These are phyloP conservation scores for Pachycephala philippinensis DNA, from an alignment of 2,113 vertebrate genomes.

Conservation along the genomic window DNA sequence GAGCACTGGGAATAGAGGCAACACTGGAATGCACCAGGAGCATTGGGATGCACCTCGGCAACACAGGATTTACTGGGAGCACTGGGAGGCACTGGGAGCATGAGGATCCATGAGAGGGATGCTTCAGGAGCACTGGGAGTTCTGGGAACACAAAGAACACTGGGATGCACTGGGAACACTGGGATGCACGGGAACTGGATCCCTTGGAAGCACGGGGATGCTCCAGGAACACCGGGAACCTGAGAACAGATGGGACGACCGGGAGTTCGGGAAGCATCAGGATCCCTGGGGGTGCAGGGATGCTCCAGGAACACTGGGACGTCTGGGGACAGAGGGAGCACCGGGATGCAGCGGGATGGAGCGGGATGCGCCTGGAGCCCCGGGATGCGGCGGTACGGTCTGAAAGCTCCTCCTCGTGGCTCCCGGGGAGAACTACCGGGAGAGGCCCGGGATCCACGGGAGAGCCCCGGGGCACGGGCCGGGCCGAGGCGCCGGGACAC, in stretches of 20 bases:
- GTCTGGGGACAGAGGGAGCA: neutral
- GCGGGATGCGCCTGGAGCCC: neutral
- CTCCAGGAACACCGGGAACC: neutral
- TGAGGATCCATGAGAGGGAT: neutral
- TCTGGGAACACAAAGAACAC: neutral
- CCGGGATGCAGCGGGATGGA: neutral
- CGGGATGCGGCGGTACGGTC: neutral
- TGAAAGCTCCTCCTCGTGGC: constrained; percentile 61
- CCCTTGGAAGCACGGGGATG: neutral
- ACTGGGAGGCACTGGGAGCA: neutral
- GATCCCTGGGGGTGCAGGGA: too few species aligned
- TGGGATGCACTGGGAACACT: neutral
- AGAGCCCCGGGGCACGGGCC: neutral
- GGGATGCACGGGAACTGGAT: neutral
- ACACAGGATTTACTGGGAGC: neutral
- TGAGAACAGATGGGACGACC: neutral
- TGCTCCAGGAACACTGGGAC: neutral
- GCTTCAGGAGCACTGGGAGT: too few species aligned
- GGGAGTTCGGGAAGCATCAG: neutral
- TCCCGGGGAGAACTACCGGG: constrained; percentile 1
- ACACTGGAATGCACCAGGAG: neutral
- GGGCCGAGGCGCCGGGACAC: neutral
- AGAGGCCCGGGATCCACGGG: neutral
- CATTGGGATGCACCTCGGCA: neutral
- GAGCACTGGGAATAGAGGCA: neutral